Evolutionary conservation across 1,140 invertebrate species (phyloP).

Genomic region (Pseudoatta argentina): DNA sequence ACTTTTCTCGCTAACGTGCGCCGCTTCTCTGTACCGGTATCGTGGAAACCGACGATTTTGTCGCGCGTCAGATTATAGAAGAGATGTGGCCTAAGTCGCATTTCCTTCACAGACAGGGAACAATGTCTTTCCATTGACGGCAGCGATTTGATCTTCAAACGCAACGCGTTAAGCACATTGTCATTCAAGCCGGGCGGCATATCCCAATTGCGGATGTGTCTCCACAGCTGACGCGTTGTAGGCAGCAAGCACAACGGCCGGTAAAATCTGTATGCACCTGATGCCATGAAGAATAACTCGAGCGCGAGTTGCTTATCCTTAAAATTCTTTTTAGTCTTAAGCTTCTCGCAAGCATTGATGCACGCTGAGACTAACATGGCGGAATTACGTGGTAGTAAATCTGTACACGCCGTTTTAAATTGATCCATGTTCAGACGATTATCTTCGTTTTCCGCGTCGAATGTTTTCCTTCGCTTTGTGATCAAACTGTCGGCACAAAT

Average conservation of each 20-base stretch:
- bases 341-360: slow-evolving; percentile 16
- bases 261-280: slow-evolving; percentile 22
- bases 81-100: slow-evolving; percentile 31
- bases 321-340: slow-evolving; percentile 4
- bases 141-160: slow-evolving; percentile 37
- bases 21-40: slow-evolving; percentile 23
- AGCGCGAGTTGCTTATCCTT: slow-evolving; percentile 32
- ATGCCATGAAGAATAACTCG: slow-evolving; percentile 39
- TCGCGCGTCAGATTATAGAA: slow-evolving; percentile 52
- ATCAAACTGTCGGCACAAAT: neutral
- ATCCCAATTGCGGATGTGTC: slow-evolving; percentile 36
- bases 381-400: slow-evolving; percentile 23
- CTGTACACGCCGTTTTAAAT: slow-evolving; percentile 29
- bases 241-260: slow-evolving; percentile 14
- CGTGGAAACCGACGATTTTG: slow-evolving; percentile 42
- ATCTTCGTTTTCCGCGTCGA: neutral
- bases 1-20: slow-evolving; percentile 34
- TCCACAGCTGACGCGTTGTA: slow-evolving; percentile 24
- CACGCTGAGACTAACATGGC: slow-evolving; percentile 20
- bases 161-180: slow-evolving; percentile 38
- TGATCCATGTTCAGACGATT: neutral
- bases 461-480: slow-evolving; percentile 14
- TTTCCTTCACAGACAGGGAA: slow-evolving; percentile 10
- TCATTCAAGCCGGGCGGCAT: slow-evolving; percentile 22
- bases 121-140: slow-evolving; percentile 7